Evolutionary conservation across 2,113 vertebrate species (phyloP), one percentile per base, ranked within the genome.

Genomic region (Lepidothrix coronata): DNA sequence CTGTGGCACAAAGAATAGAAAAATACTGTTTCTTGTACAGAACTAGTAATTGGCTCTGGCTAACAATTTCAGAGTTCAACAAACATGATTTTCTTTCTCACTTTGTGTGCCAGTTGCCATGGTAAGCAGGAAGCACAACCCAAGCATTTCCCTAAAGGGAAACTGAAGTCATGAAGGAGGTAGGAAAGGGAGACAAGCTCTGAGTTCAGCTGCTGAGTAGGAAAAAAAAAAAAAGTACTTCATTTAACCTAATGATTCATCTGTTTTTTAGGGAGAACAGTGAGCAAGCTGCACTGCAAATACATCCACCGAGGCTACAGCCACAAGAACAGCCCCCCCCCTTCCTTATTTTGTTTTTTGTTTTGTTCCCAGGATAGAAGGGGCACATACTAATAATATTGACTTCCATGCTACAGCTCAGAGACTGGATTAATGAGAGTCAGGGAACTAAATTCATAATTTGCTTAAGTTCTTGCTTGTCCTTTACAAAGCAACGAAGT

Each of bases 61-160:
- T 80, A 77, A 49, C 62, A 75, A 31, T 63, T 82, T 35, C 55
- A 81, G 82, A 75, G 85, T 41, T 90, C 76, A 77, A 62, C 28
- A 93, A 55, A 49, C 37, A 19, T 2, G 16, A 37, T 61, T 94
- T 92, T 91, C 62, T 85, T 43, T 85, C 76, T 59, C 73, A 48
- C 14, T 88, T 86, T 86, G 52, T 86, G 55, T 72, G 75, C 85
- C 63, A 68, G 92, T 92, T 96, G 90, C 95, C 90, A 95, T 77
- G 88, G 93, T 41, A 94, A 93, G 92, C 79, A 94, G 85, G 88
- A 95, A 96, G 83, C 68, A 93, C 68, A 94, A 71, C 48, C 35
- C 55, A 90, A 55, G 82, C 72, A 88, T 72, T 92, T 96, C 95
- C 93, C 90, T 88, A 91, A 96, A 84, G 79, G 92, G 92, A 97